Conservation (phyloP, 1,140 invertebrate species). For the Lethrus apterus region DNA sequence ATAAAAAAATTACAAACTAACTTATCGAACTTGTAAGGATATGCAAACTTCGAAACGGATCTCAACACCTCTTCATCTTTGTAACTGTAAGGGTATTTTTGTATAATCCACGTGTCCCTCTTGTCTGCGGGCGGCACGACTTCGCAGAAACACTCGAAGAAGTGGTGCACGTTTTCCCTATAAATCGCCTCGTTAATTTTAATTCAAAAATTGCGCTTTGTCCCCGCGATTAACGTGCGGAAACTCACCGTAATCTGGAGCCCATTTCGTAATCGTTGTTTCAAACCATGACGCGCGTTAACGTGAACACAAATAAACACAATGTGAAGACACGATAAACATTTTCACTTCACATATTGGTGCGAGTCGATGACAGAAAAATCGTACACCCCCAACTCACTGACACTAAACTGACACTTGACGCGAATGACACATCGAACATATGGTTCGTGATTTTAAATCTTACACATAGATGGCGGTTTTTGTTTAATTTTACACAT, state of each 20-base stretch:
- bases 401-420: conserved; percentile 12
- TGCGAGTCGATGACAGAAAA: not conserved
- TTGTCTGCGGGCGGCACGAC: conserved; percentile 57
- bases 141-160: conserved; percentile 81
- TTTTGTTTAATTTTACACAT: too few species aligned
- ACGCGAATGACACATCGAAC: conserved; percentile 13
- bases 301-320: conserved; percentile 4
- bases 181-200: conserved; percentile 34
- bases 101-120: conserved; percentile 62
- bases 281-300: conserved; percentile 3
- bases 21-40: conserved; percentile 75
- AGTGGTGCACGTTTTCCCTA: conserved; percentile 70
- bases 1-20: conserved; percentile 41
- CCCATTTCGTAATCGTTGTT: conserved; percentile 14
- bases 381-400: not conserved
- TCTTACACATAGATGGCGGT: not conserved
- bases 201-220: not conserved
- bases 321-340: not conserved
- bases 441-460: conserved; percentile 9
- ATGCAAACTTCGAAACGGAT: conserved; percentile 76
- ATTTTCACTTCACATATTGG: conserved; percentile 13
- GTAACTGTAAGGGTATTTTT: conserved; percentile 69
- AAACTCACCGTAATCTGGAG: conserved; percentile 22
- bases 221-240: not conserved
- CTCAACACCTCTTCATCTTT: conserved; percentile 69